Base-by-base conservation (phyloP, 2,888 invertebrate genomes). In the Agonopterix alstromeriana region DNA sequence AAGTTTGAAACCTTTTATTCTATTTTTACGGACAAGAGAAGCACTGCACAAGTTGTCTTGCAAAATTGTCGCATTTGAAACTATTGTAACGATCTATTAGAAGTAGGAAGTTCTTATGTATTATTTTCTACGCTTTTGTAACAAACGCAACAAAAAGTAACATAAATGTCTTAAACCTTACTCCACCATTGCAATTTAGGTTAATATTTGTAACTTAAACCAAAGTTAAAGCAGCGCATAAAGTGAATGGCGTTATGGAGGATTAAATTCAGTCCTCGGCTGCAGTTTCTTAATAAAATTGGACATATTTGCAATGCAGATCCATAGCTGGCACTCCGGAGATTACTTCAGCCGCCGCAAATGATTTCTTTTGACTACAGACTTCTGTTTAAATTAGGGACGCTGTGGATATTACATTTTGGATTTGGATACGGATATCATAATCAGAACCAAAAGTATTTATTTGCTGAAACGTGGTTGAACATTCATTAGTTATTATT, bases 291-390 rank as follows among this genome's bases (percentile, higher is more conserved):
- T 81, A 75, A 77, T 79, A 77, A 82, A 81, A 81, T 77, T 72
- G 73, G 67, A 67, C 69, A 67, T 70, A 82, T 85, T 83, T 77
- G 83, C 81, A 82, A 77, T 78, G 78, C 77, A 79, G 72, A 84
- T 82, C 60, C 55, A 57, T 57, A 61, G 64, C 66, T 64, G 67
- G 58, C 58, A 61, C 61, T 57, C 59, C 56, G 66, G 66, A 62
- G 62, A 71, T 78, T 73, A 76, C 73, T 76, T 70, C 60, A 60
- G 63, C 58, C 64, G 50, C 52, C 56, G 61, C 60, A 65, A 73
- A 69, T 56, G 67, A 65, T 72, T 75, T 67, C 70, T 70, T 72
- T 72, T 70, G 64, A 71, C 61, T 70, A 63, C 57, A 60, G 61
- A 58, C 64, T 65, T 67, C 68, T 63, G 64, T 67, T 65, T 61